Percentiles rank a stretch among this genome's conserved stretches.
Conservation (phyloP, 2,888 invertebrate species). For the Onchidella celtica region DNA sequence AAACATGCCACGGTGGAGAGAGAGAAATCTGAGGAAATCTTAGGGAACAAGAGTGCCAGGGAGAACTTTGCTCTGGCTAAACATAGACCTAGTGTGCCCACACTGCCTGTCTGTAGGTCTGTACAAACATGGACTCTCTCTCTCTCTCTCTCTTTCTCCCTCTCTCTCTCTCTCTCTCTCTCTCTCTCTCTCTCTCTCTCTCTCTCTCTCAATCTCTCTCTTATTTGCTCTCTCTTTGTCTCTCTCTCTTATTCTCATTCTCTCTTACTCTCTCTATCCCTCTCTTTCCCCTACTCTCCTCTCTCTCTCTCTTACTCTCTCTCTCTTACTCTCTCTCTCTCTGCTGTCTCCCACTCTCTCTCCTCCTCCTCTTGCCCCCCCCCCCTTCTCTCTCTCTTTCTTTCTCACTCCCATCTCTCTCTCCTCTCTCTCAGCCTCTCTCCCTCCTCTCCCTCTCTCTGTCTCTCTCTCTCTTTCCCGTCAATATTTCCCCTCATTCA, state of each 20-base stretch:
- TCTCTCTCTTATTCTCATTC: neutral
- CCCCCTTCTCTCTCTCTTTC: neutral
- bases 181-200: neutral
- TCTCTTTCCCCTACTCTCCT: neutral
- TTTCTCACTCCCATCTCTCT: neutral
- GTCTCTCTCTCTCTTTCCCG: too few species aligned
- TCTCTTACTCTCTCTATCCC: neutral
- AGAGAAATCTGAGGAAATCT: slow-evolving; percentile 24
- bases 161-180: neutral
- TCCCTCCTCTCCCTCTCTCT: too few species aligned
- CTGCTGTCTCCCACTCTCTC: neutral
- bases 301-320: neutral
- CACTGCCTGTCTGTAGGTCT: neutral
- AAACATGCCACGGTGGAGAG: neutral
- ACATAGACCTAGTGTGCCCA: slow-evolving; percentile 27
- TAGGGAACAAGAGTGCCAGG: neutral
- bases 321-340: neutral
- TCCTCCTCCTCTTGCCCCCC: neutral
- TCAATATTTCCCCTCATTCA: too few species aligned
- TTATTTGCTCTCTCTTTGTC: neutral
- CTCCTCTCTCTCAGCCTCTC: neutral
- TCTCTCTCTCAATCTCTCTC: neutral
- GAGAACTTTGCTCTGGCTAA: neutral
- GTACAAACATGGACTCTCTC: neutral
- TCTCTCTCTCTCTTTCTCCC: neutral